Evolutionary conservation across 2,797 vertebrate species (phyloP), one percentile per base, ranked within the genome.

Genomic region (Zalophus californianus): DNA sequence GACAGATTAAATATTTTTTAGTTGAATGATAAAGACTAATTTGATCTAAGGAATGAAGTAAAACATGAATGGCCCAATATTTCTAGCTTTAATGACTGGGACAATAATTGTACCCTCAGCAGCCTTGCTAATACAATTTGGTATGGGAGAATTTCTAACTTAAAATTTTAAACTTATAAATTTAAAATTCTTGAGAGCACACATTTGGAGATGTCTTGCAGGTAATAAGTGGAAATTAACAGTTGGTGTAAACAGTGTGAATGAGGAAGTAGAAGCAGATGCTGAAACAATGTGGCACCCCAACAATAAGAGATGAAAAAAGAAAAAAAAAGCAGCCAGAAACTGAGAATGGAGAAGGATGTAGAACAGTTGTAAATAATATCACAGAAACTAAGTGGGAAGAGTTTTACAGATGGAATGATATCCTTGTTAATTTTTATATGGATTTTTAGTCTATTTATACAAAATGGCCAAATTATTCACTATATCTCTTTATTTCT

Each of bases 371-470:
- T 86, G 11, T 70, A 86, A 96, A 56, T 12, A 92, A 70, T 27
- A 48, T 29, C 68, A 38, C 21, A 6, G 16, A 73, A 73, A 23
- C 6, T 21, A 52, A 86, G 27, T 4, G 10, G 20, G 27, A 35
- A 79, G 25, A 50, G 83, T 54, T 96, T 91, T 58, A 91, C 20
- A 38, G 7, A 75, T 27, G 2, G 7, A 62, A 35, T n/a, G 13
- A 52, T 32, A 50, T 85, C 23, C 23, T n/a, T 75, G 3, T 85
- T 90, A 90, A 87, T 92, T 92, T 79, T 75, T 66, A 73, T 6
- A n/a, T 3, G 62, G 21, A 52, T 54, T 52, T 86, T 52, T 72
- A 72, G 91, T 96, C 82, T 79, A 87, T 90, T 93, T 79, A 16
- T 4, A 75, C 18, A 48, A 93, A 77, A 64, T 72, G 32, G 8